These are phyloP conservation scores for Lanistes nyassanus DNA, from an alignment of 1,140 invertebrate species.

Conservation along the genomic window DNA sequence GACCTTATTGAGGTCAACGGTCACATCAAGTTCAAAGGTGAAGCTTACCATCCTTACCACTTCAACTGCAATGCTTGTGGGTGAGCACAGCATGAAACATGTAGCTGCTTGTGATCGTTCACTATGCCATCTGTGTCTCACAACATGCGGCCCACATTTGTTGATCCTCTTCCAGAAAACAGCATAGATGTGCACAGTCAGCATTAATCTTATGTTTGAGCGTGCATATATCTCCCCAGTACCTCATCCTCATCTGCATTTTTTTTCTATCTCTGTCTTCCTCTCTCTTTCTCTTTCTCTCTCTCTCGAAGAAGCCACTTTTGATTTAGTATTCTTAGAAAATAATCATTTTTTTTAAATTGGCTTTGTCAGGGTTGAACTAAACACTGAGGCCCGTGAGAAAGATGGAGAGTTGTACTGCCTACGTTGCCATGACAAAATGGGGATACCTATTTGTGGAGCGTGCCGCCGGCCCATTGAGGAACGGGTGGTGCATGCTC, in stretches of 20 bases:
- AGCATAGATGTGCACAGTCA: no score
- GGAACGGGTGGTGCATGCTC: slow-evolving; percentile 64
- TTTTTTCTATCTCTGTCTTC: no score
- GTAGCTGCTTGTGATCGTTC: no score
- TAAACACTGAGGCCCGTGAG: slow-evolving; percentile 90
- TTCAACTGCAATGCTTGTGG: slow-evolving; percentile 96
- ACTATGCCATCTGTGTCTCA: no score
- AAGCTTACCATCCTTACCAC: slow-evolving; percentile 99
- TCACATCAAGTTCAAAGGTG: slow-evolving; percentile 93
- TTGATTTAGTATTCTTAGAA: no score
- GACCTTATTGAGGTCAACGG: slow-evolving; percentile 82
- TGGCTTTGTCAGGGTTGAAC: slow-evolving; percentile 67
- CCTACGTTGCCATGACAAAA: slow-evolving; percentile 97
- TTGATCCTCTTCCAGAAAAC: no score
- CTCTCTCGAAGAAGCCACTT: no score
- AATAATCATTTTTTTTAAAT: slow-evolving; percentile 26
- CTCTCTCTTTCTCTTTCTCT: no score
- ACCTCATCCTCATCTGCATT: no score
- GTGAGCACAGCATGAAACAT: slow-evolving; percentile 47
- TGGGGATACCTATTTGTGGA: slow-evolving; percentile 96
- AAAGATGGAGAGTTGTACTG: slow-evolving; percentile 96
- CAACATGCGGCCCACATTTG: no score
- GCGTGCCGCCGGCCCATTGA: slow-evolving; percentile 71
- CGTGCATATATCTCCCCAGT: no score
- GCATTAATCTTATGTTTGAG: no score